A percentile compares a stretch with the other conserved stretches of the same genome.
phyloP scores from a whole-genome alignment of 2,888 invertebrate species.

The Leptinotarsa rubiginosa region DNA sequence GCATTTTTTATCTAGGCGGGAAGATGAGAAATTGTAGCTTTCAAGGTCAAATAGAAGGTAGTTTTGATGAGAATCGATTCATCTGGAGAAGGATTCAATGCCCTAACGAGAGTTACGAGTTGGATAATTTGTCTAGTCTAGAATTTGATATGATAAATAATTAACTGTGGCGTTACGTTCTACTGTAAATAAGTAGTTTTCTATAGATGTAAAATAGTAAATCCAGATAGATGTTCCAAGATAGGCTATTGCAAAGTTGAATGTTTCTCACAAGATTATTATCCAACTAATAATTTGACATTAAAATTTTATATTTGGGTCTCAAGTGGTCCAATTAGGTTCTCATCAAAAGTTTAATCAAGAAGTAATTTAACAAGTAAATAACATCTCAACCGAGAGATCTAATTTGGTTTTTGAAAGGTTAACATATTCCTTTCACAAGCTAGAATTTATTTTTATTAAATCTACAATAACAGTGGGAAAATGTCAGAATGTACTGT shows the following conservation, averaged over 20 bases:
- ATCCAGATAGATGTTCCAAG: too few relatives aligned
- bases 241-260: too few relatives aligned
- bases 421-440: not conserved
- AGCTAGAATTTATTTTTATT: too few relatives aligned
- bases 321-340: not conserved
- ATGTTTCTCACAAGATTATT: too few relatives aligned
- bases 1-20: conserved; percentile 59
- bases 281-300: too few relatives aligned
- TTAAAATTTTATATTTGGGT: not conserved
- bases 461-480: too few relatives aligned
- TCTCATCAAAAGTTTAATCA: not conserved
- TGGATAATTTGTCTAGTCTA: conserved; percentile 20
- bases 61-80: conserved; percentile 54
- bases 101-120: conserved; percentile 29
- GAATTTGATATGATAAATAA: conserved; percentile 4
- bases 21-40: conserved; percentile 51
- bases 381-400: too few relatives aligned
- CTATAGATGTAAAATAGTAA: too few relatives aligned
- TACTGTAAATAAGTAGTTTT: too few relatives aligned
- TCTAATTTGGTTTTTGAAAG: too few relatives aligned
- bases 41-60: conserved; percentile 62
- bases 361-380: too few relatives aligned
- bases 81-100: conserved; percentile 44
- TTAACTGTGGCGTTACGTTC: not conserved
- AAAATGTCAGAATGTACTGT: too few relatives aligned